phyloP scores from a whole-genome alignment of 2,113 vertebrate species.

The Hemibagrus wyckioides region DNA sequence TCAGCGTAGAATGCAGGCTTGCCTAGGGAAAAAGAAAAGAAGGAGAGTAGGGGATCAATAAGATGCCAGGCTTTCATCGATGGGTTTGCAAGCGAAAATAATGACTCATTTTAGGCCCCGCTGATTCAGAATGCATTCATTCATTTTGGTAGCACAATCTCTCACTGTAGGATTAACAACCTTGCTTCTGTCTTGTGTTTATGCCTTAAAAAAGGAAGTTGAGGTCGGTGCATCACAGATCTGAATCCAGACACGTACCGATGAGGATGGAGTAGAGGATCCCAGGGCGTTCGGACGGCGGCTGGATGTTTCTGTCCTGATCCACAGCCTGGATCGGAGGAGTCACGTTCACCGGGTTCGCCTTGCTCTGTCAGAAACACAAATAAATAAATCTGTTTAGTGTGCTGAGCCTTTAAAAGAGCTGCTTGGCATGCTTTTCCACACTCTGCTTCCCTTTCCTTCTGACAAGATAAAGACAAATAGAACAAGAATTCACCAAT shows the following conservation, averaged over 20 bases:
- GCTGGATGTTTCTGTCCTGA: slow-evolving; percentile 93
- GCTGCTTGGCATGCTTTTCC: background rate
- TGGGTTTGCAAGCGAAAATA: slow-evolving; percentile 16
- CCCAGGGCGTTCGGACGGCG: slow-evolving; percentile 88
- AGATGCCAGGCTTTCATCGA: background rate
- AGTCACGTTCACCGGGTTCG: slow-evolving; percentile 91
- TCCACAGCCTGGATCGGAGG: slow-evolving; percentile 92
- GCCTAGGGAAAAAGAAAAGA: slow-evolving; percentile 72
- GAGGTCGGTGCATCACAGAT: background rate
- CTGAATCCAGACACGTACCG: slow-evolving; percentile 77
- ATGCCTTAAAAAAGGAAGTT: background rate
- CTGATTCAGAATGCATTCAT: slow-evolving; percentile 19
- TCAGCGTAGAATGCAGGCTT: slow-evolving; percentile 85
- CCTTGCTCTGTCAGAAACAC: slow-evolving; percentile 75
- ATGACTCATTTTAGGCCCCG: slow-evolving; percentile 18
- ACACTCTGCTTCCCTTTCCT: background rate
- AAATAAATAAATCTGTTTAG: slow-evolving; percentile 15
- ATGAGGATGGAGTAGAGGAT: slow-evolving; percentile 94
- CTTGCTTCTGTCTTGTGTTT: background rate
- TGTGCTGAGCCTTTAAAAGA: background rate
- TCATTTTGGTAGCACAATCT: slow-evolving; percentile 2
- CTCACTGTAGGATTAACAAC: slow-evolving; percentile 20
- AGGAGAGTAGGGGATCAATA: slow-evolving; percentile 20
- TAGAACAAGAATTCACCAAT: background rate
- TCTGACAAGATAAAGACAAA: background rate